A percentile compares a stretch with the other conserved stretches of the same genome.
Evolutionary conservation across 2,113 vertebrate species (phyloP).

Genomic region (Sporophila hypoxantha): DNA sequence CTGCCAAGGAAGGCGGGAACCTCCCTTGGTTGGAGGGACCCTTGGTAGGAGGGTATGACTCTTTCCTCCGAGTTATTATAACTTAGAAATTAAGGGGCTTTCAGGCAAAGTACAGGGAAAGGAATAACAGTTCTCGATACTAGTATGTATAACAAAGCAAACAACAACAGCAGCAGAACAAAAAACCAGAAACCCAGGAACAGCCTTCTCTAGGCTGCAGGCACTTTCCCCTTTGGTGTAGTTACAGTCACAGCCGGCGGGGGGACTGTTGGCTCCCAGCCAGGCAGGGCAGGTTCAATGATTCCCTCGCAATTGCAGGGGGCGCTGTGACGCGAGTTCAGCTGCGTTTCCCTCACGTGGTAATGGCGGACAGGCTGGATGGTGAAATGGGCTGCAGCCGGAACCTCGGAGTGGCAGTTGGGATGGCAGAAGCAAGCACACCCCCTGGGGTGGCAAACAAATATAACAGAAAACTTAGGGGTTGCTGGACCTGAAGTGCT

Average conservation of each 20-base stretch:
- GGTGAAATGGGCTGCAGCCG: background rate
- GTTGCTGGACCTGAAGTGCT: fast-evolving
- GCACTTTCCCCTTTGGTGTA: too few relatives aligned
- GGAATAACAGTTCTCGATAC: too few relatives aligned
- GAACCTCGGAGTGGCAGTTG: background rate
- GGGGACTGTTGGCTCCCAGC: too few relatives aligned
- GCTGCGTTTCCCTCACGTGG: fast-evolving
- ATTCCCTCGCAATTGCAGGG: too few relatives aligned
- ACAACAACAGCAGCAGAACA: too few relatives aligned
- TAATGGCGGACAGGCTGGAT: background rate
- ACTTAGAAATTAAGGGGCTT: background rate
- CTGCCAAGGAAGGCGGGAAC: background rate
- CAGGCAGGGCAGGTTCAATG: too few relatives aligned
- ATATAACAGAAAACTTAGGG: background rate
- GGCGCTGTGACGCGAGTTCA: background rate
- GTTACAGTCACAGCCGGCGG: too few relatives aligned
- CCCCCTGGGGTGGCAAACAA: background rate
- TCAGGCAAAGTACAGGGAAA: too few relatives aligned
- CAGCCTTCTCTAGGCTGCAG: too few relatives aligned
- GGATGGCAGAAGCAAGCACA: background rate
- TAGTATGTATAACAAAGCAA: too few relatives aligned
- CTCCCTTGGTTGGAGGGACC: background rate
- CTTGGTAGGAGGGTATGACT: background rate
- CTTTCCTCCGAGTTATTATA: background rate
- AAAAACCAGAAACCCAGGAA: too few relatives aligned